These are phyloP conservation scores for Hippasteria phrygiana DNA, from an alignment of 53 echinoderm and acorn worm genomes.

Conservation along the genomic window DNA sequence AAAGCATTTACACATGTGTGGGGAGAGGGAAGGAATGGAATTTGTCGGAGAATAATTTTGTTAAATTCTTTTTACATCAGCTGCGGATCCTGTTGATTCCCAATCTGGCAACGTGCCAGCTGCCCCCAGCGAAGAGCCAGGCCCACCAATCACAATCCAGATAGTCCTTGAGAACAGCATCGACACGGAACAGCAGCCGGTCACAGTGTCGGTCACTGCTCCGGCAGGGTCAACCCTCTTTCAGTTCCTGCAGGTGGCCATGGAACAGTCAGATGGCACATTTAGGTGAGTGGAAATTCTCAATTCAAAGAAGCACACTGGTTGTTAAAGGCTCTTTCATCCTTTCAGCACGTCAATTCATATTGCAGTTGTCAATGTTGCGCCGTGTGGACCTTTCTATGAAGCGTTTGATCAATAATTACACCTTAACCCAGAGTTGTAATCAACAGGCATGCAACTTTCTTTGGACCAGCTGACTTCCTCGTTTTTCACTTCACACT, in stretches of 20 bases:
- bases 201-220: constrained; percentile 19
- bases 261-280: background rate
- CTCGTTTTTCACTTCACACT: too few species aligned
- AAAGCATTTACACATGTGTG: too few species aligned
- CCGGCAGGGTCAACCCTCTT: constrained; percentile 34
- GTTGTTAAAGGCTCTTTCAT: too few species aligned
- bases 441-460: too few species aligned
- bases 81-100: background rate
- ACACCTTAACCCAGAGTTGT: too few species aligned
- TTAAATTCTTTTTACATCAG: background rate
- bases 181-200: background rate
- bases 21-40: too few species aligned
- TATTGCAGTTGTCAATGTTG: too few species aligned
- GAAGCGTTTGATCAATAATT: too few species aligned
- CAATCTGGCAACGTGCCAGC: background rate
- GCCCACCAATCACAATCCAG: constrained; percentile 52
- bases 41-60: background rate
- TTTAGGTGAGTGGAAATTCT: constrained; percentile 19
- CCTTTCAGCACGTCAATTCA: too few species aligned
- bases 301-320: too few species aligned
- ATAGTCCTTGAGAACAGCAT: constrained; percentile 52
- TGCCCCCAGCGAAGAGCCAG: background rate
- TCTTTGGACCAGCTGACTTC: too few species aligned
- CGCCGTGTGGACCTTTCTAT: too few species aligned
- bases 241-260: constrained; percentile 36